Evolutionary conservation across 2,797 vertebrate species (phyloP), one percentile per base, ranked within the genome.

Genomic region (Podargus strigoides): DNA sequence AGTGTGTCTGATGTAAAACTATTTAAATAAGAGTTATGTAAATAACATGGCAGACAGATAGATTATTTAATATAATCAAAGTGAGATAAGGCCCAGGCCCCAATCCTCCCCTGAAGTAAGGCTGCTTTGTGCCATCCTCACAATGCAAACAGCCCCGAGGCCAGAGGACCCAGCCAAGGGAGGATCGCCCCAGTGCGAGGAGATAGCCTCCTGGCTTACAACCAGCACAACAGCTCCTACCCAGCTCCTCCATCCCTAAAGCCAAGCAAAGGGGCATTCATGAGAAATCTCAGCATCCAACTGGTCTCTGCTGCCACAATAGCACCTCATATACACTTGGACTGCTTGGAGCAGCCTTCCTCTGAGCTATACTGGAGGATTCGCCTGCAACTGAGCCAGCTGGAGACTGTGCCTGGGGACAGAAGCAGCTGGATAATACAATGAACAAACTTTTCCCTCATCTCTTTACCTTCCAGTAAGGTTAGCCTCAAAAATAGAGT

Each of bases 11-110:
- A 96, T 90, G 96, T 94, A 97, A 97, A 95, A 94, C 52, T 93
- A 96, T 97, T 97, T 96, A 96, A 96, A 95, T 96, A 90, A 93
- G 94, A 93, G 89, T 88, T 94, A 94, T 95, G 92, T 93, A 96
- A 96, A 96, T 96, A 95, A 73, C 4, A 3, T 88, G 91, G 92
- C 94, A 96, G 96, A 96, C 94, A 96, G 93, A 97, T 94, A 94
- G 93, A 96, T 94, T 96, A 94, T 96, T 96, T 96, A 97, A 95
- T 92, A 89, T 84, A 93, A 95, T 84, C 69, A 92, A 92, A 94
- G 85, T 1, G 7, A 96, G 95, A 96, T 97, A 97, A 96, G 89
- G 89, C 66, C 77, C 4, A 0, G 47, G 94, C 83, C 87, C 77
- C 59, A 85, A 41, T 95, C 74, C 77, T 97, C 82, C 93, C 87